Percentiles rank a stretch among this genome's conserved stretches.
Conservation (phyloP, 2,888 invertebrate species). For the Saturnia pavonia region DNA sequence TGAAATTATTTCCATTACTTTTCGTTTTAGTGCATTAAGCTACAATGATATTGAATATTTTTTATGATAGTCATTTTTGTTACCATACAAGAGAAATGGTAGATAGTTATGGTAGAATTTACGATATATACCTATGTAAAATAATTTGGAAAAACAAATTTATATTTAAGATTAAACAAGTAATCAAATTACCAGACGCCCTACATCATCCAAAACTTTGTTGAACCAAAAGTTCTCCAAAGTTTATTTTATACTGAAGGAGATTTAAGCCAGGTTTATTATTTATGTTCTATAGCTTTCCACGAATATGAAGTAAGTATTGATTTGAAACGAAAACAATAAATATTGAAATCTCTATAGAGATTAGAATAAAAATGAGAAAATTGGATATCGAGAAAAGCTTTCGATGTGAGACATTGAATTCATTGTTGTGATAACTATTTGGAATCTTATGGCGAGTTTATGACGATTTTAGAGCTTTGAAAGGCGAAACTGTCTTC, state of each 20-base stretch:
- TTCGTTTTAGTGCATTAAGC: neutral
- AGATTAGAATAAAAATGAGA: neutral
- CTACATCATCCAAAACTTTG: conserved; percentile 1
- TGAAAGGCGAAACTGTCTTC: neutral
- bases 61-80: too few relatives aligned
- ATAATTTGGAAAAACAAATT: neutral
- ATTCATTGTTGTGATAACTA: neutral
- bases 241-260: conserved; percentile 2
- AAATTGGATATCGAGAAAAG: neutral
- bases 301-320: neutral
- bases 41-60: neutral
- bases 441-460: neutral
- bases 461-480: neutral
- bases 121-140: neutral
- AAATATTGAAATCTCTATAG: neutral
- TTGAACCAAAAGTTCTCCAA: neutral
- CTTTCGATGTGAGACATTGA: neutral
- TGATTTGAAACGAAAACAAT: neutral
- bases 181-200: conserved; percentile 8
- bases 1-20: neutral
- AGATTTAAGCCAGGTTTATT: conserved; percentile 2
- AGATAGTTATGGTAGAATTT: neutral
- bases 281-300: neutral
- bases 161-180: conserved; percentile 2
- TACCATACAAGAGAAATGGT: neutral